These are phyloP conservation scores for Chaetophractus vellerosus DNA, from an alignment of 2,797 vertebrate species.

Conservation along the genomic window DNA sequence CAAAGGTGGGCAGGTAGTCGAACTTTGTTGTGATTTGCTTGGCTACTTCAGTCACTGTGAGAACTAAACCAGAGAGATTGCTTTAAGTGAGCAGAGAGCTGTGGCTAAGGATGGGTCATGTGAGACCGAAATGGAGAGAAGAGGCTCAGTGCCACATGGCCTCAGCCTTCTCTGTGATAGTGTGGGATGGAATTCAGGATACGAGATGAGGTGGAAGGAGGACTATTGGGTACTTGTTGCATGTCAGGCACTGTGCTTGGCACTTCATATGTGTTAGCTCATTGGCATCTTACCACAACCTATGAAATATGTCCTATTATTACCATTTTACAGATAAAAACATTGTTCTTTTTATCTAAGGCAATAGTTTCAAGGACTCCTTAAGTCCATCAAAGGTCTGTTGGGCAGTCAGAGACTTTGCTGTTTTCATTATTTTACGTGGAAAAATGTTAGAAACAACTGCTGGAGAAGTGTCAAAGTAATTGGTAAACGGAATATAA, in stretches of 20 bases:
- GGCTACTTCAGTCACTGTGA: not conserved
- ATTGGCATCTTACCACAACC: not conserved
- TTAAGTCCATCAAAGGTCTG: not conserved
- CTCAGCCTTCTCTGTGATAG: not conserved
- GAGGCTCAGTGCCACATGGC: rapidly evolving
- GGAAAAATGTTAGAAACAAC: not conserved
- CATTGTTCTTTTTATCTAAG: not conserved
- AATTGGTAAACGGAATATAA: not conserved
- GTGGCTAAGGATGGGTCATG: not conserved
- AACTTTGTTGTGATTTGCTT: not conserved
- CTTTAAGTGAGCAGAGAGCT: not conserved
- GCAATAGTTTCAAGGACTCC: not conserved
- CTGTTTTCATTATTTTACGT: not conserved
- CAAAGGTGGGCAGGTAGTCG: not conserved
- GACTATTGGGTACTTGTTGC: not conserved
- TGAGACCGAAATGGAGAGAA: not conserved
- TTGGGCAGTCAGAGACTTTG: not conserved
- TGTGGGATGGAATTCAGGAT: not conserved
- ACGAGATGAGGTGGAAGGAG: not conserved
- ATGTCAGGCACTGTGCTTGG: not conserved
- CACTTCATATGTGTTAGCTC: not conserved
- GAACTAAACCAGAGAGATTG: not conserved
- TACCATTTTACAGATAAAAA: not conserved
- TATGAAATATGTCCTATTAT: not conserved
- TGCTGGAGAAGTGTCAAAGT: not conserved